Percentiles rank a stretch among this genome's conserved stretches.
phyloP scores from a whole-genome alignment of 1,140 invertebrate genomes.

The Drosophila ironensis region DNA sequence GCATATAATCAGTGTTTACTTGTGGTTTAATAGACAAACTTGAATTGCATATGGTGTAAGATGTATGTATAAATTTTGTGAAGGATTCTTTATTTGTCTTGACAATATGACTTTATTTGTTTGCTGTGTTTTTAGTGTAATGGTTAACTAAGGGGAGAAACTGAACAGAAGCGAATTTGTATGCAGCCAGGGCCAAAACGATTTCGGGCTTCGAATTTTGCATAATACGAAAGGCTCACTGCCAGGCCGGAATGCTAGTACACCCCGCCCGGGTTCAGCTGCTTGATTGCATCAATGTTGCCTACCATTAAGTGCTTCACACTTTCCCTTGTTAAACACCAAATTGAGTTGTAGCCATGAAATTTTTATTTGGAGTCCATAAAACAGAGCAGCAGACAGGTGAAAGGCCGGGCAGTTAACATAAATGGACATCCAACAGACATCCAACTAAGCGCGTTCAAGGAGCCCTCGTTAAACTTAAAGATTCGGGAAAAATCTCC shows the following conservation, averaged over 20 bases:
- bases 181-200: slow-evolving; percentile 39
- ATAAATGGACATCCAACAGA: slow-evolving; percentile 25
- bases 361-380: slow-evolving; percentile 53
- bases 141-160: too few species aligned
- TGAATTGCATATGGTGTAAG: too few species aligned
- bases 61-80: too few species aligned
- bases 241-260: background rate
- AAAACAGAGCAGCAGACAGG: slow-evolving; percentile 48
- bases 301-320: slow-evolving; percentile 34
- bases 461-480: slow-evolving; percentile 38
- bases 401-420: slow-evolving; percentile 32
- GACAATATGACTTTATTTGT: too few species aligned
- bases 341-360: slow-evolving; percentile 38
- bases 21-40: too few species aligned
- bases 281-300: slow-evolving; percentile 32
- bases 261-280: slow-evolving; percentile 12
- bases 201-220: slow-evolving; percentile 28
- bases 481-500: slow-evolving; percentile 9
- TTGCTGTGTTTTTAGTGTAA: too few species aligned
- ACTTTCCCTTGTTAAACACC: slow-evolving; percentile 49
- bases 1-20: too few species aligned
- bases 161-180: slow-evolving; percentile 40
- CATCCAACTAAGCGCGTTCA: slow-evolving; percentile 26
- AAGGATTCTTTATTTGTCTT: too few species aligned
- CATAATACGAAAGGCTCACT: slow-evolving; percentile 17